These are phyloP conservation scores for Ophioninae sp. DNA, from an alignment of 2,888 invertebrate genomes.

Conservation along the genomic window DNA sequence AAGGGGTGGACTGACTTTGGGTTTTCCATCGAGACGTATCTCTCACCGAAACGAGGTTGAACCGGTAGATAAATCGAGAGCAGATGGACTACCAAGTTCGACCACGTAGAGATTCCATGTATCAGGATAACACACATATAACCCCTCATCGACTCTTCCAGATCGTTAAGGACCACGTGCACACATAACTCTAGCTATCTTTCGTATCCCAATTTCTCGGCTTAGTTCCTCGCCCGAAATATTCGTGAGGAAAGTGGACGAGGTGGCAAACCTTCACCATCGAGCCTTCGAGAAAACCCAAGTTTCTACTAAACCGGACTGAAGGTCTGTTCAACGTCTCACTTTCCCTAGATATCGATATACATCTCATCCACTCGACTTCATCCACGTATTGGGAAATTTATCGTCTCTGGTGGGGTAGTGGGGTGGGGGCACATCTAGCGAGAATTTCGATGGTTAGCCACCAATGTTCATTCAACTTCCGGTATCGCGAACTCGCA, in stretches of 20 bases:
- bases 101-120: constrained; percentile 4
- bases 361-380: constrained; percentile 16
- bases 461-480: constrained; percentile 37
- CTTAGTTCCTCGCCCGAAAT: constrained; percentile 9
- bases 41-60: constrained; percentile 14
- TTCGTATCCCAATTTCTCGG: background rate
- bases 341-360: constrained; percentile 25
- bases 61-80: constrained; percentile 20
- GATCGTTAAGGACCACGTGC: constrained; percentile 17
- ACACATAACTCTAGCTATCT: constrained; percentile 2
- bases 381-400: constrained; percentile 43
- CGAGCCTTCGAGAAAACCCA: constrained; percentile 2
- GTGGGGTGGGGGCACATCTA: constrained; percentile 10
- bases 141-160: constrained; percentile 7
- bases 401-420: constrained; percentile 31
- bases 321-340: constrained; percentile 33
- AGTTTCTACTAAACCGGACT: constrained; percentile 20
- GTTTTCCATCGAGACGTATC: constrained; percentile 43
- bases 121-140: constrained; percentile 18
- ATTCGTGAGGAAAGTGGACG: constrained; percentile 19
- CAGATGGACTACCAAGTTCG: background rate
- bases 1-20: constrained; percentile 22
- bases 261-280: constrained; percentile 12
- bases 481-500: constrained; percentile 30
- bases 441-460: constrained; percentile 41